phyloP scores from a whole-genome alignment of 2,797 vertebrate genomes.

The Protonibea diacanthus region DNA sequence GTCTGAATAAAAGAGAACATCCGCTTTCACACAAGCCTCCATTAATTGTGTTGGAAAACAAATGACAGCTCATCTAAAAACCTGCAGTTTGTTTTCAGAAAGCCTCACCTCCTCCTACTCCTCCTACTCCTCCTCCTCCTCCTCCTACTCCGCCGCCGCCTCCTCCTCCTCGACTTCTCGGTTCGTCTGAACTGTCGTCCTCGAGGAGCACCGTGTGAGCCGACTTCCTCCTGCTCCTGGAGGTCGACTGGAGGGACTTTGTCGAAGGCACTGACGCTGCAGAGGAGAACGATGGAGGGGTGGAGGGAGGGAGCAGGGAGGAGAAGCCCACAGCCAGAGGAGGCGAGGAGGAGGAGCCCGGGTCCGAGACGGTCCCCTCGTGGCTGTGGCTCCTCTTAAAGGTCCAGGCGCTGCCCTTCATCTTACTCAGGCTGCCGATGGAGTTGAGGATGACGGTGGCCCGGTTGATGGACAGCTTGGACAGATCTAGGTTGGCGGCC shows the following conservation, averaged over 20 bases:
- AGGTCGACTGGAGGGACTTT: slow-evolving; percentile 57
- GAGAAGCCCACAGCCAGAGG: slow-evolving; percentile 52
- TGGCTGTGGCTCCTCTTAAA: slow-evolving; percentile 82
- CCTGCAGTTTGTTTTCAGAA: background rate
- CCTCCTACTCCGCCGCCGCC: no score
- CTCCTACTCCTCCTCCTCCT: no score
- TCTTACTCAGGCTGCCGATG: slow-evolving; percentile 94
- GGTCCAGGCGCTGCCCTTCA: slow-evolving; percentile 89
- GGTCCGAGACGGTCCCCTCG: slow-evolving; percentile 68
- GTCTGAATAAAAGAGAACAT: background rate
- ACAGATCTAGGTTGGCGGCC: slow-evolving; percentile 79
- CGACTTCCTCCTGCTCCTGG: slow-evolving; percentile 91
- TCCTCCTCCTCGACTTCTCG: slow-evolving; percentile 59
- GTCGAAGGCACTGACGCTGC: slow-evolving; percentile 3
- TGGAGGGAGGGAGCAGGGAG: slow-evolving; percentile 71
- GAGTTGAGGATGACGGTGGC: slow-evolving; percentile 93
- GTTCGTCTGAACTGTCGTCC: slow-evolving; percentile 87
- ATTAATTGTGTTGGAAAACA: background rate
- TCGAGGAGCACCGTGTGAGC: slow-evolving; percentile 92
- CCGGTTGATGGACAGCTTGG: slow-evolving; percentile 83
- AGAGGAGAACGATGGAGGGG: slow-evolving; percentile 64
- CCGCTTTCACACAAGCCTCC: no score
- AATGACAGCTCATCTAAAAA: background rate
- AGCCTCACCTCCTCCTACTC: background rate
- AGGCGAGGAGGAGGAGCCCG: slow-evolving; percentile 70